phyloP scores from a whole-genome alignment of 1,140 invertebrate genomes.

The Neodiprion fabricii region DNA sequence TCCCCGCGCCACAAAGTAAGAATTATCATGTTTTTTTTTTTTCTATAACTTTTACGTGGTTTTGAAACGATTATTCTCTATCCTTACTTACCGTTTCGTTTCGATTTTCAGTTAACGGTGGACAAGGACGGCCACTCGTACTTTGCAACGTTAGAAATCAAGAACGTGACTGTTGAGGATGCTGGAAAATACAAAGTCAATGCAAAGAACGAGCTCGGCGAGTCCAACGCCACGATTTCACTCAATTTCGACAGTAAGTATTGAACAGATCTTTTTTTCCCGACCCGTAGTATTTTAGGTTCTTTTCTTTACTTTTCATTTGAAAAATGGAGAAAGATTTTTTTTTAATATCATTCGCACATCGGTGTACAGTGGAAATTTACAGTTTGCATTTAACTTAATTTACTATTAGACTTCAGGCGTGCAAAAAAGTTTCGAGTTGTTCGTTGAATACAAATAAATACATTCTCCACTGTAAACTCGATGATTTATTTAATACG shows the following conservation, averaged over 20 bases:
- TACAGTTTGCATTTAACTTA: too few species aligned
- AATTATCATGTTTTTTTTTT: neutral
- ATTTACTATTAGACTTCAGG: too few species aligned
- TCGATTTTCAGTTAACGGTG: constrained; percentile 74
- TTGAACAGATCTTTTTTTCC: constrained; percentile 11
- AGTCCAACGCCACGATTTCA: constrained; percentile 95
- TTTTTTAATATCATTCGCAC: constrained; percentile 18
- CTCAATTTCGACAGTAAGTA: constrained; percentile 98
- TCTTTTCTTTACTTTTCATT: constrained; percentile 4
- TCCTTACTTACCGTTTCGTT: neutral
- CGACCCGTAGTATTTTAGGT: neutral
- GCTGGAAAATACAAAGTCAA: constrained; percentile 97
- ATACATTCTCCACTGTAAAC: neutral
- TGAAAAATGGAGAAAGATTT: neutral
- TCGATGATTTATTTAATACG: constrained; percentile 14
- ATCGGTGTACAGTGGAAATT: neutral
- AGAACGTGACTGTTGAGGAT: constrained; percentile 94
- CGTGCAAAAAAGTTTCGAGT: too few species aligned
- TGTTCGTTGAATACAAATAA: too few species aligned
- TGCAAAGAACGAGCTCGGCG: constrained; percentile 94
- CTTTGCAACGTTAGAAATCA: constrained; percentile 89
- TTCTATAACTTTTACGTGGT: neutral
- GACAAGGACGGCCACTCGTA: constrained; percentile 93
- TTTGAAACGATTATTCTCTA: constrained; percentile 1
- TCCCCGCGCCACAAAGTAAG: constrained; percentile 83